phyloP scores from a whole-genome alignment of 2,888 invertebrate genomes.

The Ophraella communa region DNA sequence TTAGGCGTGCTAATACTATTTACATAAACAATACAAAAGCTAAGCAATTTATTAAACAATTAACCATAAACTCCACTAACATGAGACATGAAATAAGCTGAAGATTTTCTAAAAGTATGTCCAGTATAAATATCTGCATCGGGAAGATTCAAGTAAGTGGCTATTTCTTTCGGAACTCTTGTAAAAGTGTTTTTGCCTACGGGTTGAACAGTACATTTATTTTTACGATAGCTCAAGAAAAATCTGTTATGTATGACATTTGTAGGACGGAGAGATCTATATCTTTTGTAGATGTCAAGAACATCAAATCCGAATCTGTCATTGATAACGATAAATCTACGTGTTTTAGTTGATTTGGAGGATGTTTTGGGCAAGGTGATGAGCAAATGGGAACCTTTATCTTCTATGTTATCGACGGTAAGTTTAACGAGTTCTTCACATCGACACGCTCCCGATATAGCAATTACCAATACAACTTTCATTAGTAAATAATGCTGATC shows the following conservation, averaged over 20 bases:
- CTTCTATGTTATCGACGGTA: conserved; percentile 32
- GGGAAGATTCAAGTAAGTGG: conserved; percentile 23
- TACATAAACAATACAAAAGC: too few relatives aligned
- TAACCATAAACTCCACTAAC: not conserved
- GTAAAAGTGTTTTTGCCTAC: conserved; percentile 12
- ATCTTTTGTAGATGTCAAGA: conserved; percentile 23
- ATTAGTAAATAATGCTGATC: not conserved
- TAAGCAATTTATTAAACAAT: not conserved
- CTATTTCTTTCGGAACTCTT: conserved; percentile 11
- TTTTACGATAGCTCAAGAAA: conserved; percentile 17
- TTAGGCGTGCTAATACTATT: too few relatives aligned
- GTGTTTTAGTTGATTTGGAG: conserved; percentile 20
- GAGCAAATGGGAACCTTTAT: conserved; percentile 6
- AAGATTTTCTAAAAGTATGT: conserved; percentile 23
- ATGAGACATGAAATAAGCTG: not conserved
- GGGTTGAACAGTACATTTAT: conserved; percentile 17
- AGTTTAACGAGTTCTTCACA: conserved; percentile 34
- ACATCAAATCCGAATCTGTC: conserved; percentile 11
- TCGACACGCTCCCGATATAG: conserved; percentile 17
- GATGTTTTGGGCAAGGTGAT: conserved; percentile 15
- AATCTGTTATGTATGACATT: conserved; percentile 12
- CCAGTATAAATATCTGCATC: conserved; percentile 28
- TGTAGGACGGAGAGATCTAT: conserved; percentile 24
- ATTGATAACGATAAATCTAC: conserved; percentile 28
- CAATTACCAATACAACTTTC: not conserved